phyloP scores from a whole-genome alignment of 2,888 invertebrate species.

The Ferdinandea cuprea region DNA sequence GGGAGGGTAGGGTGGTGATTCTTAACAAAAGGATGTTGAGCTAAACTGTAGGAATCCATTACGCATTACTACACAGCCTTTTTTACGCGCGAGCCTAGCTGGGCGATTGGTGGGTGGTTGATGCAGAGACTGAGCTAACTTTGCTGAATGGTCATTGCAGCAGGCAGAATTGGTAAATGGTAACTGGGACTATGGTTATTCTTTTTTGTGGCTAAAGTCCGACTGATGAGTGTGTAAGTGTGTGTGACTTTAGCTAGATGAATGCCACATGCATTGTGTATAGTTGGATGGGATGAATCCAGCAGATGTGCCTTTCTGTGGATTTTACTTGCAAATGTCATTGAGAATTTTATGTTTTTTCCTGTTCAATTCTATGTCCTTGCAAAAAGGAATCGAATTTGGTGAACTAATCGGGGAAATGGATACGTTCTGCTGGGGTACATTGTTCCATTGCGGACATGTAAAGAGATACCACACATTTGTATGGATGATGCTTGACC shows the following conservation, averaged over 20 bases:
- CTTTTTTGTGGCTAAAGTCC: conserved; percentile 44
- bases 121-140: conserved; percentile 2
- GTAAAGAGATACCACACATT: not conserved
- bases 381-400: conserved; percentile 49
- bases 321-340: conserved; percentile 71
- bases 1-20: conserved; percentile 29
- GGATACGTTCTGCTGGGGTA: conserved; percentile 23
- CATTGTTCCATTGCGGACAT: conserved; percentile 14
- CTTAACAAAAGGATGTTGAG: conserved; percentile 46
- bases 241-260: conserved; percentile 28
- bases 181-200: conserved; percentile 42
- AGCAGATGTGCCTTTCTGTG: conserved; percentile 61
- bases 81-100: no score
- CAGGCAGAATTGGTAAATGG: conserved; percentile 25
- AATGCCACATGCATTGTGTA: conserved; percentile 46
- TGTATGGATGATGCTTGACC: conserved; percentile 15
- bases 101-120: not conserved
- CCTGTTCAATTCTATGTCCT: conserved; percentile 19
- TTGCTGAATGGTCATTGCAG: no score
- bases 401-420: conserved; percentile 54
- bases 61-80: conserved; percentile 33
- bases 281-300: conserved; percentile 48
- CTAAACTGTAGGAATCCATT: conserved; percentile 48
- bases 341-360: conserved; percentile 23
- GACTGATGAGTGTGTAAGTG: conserved; percentile 18